These are phyloP conservation scores for Colinus virginianus DNA, from an alignment of 2,113 vertebrate genomes.

Conservation along the genomic window DNA sequence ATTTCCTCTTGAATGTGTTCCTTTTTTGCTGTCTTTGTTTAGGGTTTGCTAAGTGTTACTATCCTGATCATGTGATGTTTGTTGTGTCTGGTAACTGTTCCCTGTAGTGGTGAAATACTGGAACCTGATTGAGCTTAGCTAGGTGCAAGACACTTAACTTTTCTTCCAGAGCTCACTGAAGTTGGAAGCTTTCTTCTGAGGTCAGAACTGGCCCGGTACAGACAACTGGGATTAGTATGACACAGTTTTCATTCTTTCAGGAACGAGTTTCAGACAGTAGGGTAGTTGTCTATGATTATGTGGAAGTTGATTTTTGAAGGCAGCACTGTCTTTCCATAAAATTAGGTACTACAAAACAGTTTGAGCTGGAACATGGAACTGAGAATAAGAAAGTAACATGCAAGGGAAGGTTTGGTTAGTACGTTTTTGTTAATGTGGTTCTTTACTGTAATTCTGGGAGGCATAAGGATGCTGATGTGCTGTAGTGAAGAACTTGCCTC, in stretches of 20 bases:
- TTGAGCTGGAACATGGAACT: not conserved
- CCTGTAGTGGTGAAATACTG: not conserved
- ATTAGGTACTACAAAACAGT: not conserved
- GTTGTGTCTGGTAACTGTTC: not conserved
- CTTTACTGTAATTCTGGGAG: not conserved
- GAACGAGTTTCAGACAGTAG: not conserved
- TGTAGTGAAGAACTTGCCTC: not conserved
- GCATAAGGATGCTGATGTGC: not conserved
- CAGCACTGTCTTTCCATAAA: not conserved
- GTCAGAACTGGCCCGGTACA: not conserved
- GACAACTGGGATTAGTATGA: not conserved
- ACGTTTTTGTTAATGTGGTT: not conserved
- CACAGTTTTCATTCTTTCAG: constrained; percentile 6
- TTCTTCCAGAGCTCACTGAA: not conserved
- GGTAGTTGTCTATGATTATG: not conserved
- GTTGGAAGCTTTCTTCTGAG: not conserved
- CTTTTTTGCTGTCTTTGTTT: not conserved
- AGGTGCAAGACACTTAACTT: not conserved
- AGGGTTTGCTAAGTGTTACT: not conserved
- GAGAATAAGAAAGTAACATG: not conserved
- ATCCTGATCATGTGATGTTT: not conserved
- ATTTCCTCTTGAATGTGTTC: not conserved
- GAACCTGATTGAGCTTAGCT: not conserved
- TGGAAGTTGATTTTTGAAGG: not conserved
- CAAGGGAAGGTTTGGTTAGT: not conserved